Conservation (phyloP, 2,888 invertebrate genomes). For the Drosophila phalerata region DNA sequence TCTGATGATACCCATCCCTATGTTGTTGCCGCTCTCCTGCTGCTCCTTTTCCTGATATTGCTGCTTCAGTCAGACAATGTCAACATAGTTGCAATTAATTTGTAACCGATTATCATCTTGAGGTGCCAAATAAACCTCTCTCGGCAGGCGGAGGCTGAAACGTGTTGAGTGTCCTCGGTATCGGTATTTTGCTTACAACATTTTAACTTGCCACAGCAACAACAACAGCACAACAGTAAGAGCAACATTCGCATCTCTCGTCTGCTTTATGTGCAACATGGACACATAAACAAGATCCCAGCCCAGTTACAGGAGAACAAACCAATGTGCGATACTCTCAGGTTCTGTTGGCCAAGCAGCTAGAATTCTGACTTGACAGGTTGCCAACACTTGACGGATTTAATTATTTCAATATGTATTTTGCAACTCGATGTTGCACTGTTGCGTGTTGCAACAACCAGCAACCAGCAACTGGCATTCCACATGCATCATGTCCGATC, state of each 20-base stretch:
- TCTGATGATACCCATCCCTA: neutral
- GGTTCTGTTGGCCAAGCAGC: neutral
- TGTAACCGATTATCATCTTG: conserved; percentile 85
- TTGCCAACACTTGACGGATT: conserved; percentile 85
- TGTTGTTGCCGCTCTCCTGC: conserved; percentile 3
- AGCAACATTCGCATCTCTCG: conserved; percentile 58
- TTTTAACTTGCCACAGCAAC: conserved; percentile 35
- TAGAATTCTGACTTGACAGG: conserved; percentile 44
- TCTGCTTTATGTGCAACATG: conserved; percentile 80
- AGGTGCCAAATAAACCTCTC: conserved; percentile 85
- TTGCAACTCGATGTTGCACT: conserved; percentile 28
- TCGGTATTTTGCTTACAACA: conserved; percentile 66
- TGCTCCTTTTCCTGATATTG: neutral
- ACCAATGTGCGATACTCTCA: conserved; percentile 23
- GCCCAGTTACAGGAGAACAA: conserved; percentile 43
- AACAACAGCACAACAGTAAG: neutral
- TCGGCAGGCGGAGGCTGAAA: conserved; percentile 48
- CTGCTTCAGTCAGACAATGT: conserved; percentile 58
- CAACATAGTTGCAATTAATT: conserved; percentile 85
- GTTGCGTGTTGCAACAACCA: conserved; percentile 77
- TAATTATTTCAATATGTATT: conserved; percentile 83
- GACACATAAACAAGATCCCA: conserved; percentile 76
- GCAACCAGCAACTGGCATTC: conserved; percentile 64
- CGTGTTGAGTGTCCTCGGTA: conserved; percentile 77
- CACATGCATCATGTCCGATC: conserved; percentile 84